phyloP scores from a whole-genome alignment of 2,113 vertebrate genomes.

The Anser brachyrhynchus region DNA sequence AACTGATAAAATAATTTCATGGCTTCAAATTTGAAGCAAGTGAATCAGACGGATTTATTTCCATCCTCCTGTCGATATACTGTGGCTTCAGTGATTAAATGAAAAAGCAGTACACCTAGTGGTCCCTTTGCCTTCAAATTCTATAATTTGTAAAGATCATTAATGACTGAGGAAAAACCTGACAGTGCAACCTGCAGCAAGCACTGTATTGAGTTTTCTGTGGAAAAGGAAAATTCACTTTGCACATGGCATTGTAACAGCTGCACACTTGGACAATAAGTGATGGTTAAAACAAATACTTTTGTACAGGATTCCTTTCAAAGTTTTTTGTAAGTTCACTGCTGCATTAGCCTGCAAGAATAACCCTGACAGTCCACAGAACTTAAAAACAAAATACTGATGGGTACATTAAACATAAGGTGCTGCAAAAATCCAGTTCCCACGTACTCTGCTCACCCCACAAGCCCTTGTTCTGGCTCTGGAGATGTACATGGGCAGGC shows the following conservation, averaged over 20 bases:
- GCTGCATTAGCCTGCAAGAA: neutral
- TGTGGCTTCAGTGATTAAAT: neutral
- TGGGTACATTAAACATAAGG: neutral
- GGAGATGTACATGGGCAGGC: neutral
- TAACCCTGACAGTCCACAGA: neutral
- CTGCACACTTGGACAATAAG: neutral
- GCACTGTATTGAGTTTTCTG: neutral
- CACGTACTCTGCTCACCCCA: neutral
- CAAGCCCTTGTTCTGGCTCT: neutral
- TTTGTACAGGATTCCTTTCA: neutral
- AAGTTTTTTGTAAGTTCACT: neutral
- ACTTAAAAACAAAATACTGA: neutral
- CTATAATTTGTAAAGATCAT: neutral
- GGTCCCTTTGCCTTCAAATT: neutral
- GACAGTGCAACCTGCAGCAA: neutral
- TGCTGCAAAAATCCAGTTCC: neutral
- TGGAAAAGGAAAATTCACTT: neutral
- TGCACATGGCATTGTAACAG: rapidly evolving
- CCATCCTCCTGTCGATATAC: neutral
- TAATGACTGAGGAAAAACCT: neutral
- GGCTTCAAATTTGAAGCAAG: neutral
- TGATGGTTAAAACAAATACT: neutral
- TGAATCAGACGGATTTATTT: neutral
- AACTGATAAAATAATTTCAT: neutral
- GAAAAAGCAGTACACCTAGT: neutral